Evolutionary conservation across 2,113 vertebrate genomes (phyloP).

Genomic region (Illadopsis cleaveri): DNA sequence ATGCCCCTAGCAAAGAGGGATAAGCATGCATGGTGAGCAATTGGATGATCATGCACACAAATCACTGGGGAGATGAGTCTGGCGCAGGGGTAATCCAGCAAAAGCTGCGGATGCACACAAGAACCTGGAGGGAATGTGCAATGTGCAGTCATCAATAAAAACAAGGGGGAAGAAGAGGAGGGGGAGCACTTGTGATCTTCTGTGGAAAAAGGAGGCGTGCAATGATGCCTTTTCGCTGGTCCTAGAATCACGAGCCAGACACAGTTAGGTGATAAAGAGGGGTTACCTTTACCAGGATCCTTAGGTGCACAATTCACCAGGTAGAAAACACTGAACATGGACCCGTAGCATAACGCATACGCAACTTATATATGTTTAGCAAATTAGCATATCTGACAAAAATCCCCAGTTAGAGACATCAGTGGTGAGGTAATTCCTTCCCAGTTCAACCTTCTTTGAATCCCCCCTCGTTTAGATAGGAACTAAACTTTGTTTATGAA

Average conservation of each 20-base stretch:
- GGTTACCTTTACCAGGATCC: neutral
- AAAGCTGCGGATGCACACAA: neutral
- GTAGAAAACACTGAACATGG: rapidly evolving
- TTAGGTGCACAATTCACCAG: rapidly evolving
- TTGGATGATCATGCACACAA: neutral
- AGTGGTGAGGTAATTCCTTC: neutral
- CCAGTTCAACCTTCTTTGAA: neutral
- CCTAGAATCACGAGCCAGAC: neutral
- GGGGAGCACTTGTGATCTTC: neutral
- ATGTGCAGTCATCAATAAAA: neutral
- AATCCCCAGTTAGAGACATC: neutral
- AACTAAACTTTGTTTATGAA: neutral
- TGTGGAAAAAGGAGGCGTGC: neutral
- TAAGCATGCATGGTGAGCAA: neutral
- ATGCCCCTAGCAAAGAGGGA: constrained; percentile 1
- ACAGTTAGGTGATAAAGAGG: neutral
- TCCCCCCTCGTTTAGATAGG: neutral
- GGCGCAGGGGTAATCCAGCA: neutral
- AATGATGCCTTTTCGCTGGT: neutral
- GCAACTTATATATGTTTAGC: neutral
- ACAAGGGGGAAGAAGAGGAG: neutral
- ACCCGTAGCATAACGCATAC: rapidly evolving
- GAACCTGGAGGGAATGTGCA: constrained; percentile 3
- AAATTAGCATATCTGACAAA: neutral
- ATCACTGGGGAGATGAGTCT: neutral